Evolutionary conservation across 2,113 vertebrate genomes (phyloP).

Genomic region (Ageneiosus marmoratus): DNA sequence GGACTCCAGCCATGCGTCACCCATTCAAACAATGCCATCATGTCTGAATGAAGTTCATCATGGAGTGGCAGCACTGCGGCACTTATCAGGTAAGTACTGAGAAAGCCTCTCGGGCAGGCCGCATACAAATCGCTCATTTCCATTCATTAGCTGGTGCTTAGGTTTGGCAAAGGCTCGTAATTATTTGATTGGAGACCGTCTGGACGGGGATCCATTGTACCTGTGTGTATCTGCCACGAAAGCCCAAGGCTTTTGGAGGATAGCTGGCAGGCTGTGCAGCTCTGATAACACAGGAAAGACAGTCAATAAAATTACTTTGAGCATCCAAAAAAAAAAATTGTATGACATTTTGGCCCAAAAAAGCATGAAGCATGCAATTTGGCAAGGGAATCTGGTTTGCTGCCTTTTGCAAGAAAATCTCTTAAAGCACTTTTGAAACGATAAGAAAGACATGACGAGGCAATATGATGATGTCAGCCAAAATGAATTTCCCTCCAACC

Average conservation of each 20-base stretch:
- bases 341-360: constrained; percentile 53
- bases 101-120: constrained; percentile 40
- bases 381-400: constrained; percentile 49
- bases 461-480: constrained; percentile 55
- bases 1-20: constrained; percentile 30
- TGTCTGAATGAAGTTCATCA: constrained; percentile 56
- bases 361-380: constrained; percentile 52
- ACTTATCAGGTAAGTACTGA: constrained; percentile 54
- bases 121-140: constrained; percentile 59
- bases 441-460: constrained; percentile 59
- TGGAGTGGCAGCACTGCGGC: constrained; percentile 35
- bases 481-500: constrained; percentile 42
- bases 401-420: constrained; percentile 49
- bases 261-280: constrained; percentile 52
- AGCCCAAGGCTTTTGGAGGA: constrained; percentile 42
- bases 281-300: constrained; percentile 54
- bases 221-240: constrained; percentile 42
- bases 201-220: constrained; percentile 51
- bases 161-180: constrained; percentile 52
- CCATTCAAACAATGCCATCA: constrained; percentile 54
- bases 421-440: constrained; percentile 47
- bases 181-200: constrained; percentile 56
- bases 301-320: constrained; percentile 51
- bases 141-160: constrained; percentile 55
- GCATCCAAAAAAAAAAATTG: constrained; percentile 8